Conservation (phyloP, 2,888 invertebrate genomes). For the Tetheella fluctuosa region DNA sequence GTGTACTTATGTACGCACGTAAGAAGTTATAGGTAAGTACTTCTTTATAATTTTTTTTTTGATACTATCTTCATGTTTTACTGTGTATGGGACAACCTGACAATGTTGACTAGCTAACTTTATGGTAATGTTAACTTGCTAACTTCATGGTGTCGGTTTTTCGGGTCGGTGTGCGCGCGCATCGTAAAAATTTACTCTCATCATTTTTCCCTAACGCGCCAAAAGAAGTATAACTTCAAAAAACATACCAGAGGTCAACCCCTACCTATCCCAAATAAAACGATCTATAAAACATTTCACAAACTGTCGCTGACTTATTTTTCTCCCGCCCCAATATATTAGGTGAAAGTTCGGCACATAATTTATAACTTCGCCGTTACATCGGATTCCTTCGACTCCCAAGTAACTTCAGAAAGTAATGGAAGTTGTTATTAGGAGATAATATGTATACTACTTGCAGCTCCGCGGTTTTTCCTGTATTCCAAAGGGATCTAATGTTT, state of each 20-base stretch:
- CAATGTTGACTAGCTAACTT: no score
- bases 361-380: conserved; percentile 14
- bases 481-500: neutral
- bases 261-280: neutral
- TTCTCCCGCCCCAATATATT: neutral
- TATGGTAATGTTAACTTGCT: no score
- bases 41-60: no score
- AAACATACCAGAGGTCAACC: neutral
- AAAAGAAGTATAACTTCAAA: no score
- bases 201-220: no score
- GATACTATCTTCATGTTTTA: no score
- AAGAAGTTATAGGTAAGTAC: no score
- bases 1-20: no score
- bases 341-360: conserved; percentile 11
- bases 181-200: no score
- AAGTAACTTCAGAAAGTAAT: neutral
- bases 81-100: no score
- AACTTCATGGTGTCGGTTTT: no score
- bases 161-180: no score
- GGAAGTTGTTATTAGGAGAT: neutral
- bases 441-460: neutral
- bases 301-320: conserved; percentile 3
- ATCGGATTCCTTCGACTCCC: conserved; percentile 5
- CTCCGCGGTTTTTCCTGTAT: neutral
- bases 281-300: neutral